Evolutionary conservation across 2,797 vertebrate genomes (phyloP), one percentile per base, ranked within the genome.

Genomic region (Hoplostethus atlanticus): DNA sequence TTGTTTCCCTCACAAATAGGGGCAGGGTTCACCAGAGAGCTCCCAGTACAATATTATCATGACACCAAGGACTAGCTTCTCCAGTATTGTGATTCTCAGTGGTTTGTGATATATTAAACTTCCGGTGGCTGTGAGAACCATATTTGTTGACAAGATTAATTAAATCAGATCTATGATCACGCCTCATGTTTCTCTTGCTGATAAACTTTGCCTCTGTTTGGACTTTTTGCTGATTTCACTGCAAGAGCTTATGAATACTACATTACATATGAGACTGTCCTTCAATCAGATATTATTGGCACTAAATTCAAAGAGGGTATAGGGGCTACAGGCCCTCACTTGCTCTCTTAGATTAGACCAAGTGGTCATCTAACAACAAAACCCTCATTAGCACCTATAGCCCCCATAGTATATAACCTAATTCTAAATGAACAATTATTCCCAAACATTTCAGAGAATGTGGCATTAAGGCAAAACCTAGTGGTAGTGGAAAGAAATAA

Each of bases 381-480:
- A 40, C 7, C 38, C 10, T 7, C 38, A 2, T 9, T 40, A 8
- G 38, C 7, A 8, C 38, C 7, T 8, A 2, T 40, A 9, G 38
- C 10, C 6, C 38, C 10, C 38, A 40, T 40, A 40, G 10, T 40
- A 9, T 6, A 7, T 8, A 40, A 36, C 36, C 7, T 36, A 6
- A 8, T 6, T 40, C 10, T 6, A 12, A 13, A 2, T 44, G 12
- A 12, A 0, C 7, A 40, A 2, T 40, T 10, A 40, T 40, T 40
- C 7, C 9, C 7, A 40, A 40, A 40, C 40, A 44, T 12, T 44
- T 44, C 2, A 9, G 48, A 75, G 62, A 73, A 31, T 21, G 17
- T 5, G 11, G 21, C 47, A 75, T 62, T 66, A 13, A 74, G 30
- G 6, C 0, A 66, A 38, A 34, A 70, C 52, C 42, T 56, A 12